Evolutionary conservation across 2,113 vertebrate species (phyloP).

Genomic region (Nestor notabilis): DNA sequence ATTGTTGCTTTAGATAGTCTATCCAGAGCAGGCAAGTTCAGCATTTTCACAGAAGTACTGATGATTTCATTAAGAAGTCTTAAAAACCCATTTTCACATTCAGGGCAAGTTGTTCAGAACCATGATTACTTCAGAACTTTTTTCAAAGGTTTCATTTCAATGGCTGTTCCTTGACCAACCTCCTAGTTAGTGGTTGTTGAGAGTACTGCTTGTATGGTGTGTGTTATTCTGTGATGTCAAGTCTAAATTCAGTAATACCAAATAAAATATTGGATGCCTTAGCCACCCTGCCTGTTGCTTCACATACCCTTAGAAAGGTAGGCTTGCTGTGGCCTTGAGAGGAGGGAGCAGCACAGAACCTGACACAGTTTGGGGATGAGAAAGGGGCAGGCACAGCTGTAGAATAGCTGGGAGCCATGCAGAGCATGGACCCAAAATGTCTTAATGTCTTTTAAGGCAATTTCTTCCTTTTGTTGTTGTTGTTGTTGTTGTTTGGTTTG

Average conservation of each 20-base stretch:
- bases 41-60: not conserved
- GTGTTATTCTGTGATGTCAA: not conserved
- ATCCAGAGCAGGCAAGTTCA: not conserved
- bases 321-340: not conserved
- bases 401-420: not conserved
- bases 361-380: not conserved
- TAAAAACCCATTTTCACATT: not conserved
- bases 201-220: not conserved
- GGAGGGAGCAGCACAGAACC: not conserved
- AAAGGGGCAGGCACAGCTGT: not conserved
- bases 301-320: too few species aligned
- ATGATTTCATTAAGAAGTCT: not conserved
- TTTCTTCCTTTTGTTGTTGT: not conserved
- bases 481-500: not conserved
- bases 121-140: not conserved
- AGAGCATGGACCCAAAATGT: rapidly evolving
- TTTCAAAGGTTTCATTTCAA: not conserved
- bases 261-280: not conserved
- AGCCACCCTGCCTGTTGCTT: not conserved
- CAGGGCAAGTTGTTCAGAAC: not conserved
- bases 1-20: not conserved
- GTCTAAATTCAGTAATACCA: not conserved
- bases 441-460: not conserved
- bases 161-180: not conserved
- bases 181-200: not conserved